phyloP scores from a whole-genome alignment of 2,888 invertebrate genomes.

The Cataglyphis altisquamis region DNA sequence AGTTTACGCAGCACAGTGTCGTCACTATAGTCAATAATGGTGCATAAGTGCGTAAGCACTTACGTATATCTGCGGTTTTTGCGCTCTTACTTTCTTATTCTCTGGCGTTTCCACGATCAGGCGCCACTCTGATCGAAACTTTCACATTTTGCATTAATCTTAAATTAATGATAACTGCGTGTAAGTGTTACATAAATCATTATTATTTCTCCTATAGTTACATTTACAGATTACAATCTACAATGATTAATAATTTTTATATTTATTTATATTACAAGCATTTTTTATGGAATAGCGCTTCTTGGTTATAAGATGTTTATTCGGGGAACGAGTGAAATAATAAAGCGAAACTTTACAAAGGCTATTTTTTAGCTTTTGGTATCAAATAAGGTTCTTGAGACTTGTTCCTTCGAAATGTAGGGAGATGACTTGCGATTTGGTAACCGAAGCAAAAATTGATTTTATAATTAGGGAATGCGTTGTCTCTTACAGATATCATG shows the following conservation, averaged over 20 bases:
- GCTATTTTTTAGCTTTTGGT: not conserved
- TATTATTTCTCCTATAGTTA: constrained; percentile 19
- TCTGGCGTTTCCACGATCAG: constrained; percentile 68
- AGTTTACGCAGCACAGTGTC: constrained; percentile 37
- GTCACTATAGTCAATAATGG: constrained; percentile 40
- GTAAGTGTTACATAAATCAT: constrained; percentile 59
- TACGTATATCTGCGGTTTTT: constrained; percentile 50
- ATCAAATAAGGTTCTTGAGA: not conserved
- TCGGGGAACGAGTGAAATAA: not conserved
- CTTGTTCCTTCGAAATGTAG: not conserved
- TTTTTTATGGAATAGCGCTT: not conserved
- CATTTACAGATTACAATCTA: not conserved
- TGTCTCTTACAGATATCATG: not conserved
- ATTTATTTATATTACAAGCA: not conserved
- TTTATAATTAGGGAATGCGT: not conserved
- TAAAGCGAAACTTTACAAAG: not conserved
- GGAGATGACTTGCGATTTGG: not conserved
- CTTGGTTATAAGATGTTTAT: not conserved
- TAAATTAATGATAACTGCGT: constrained; percentile 77
- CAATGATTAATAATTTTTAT: constrained; percentile 12
- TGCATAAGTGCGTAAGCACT: constrained; percentile 47
- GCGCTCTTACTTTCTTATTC: constrained; percentile 80
- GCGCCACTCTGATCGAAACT: constrained; percentile 74
- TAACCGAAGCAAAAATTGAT: not conserved
- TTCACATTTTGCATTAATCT: constrained; percentile 83